phyloP scores from a whole-genome alignment of 2,797 vertebrate species.

The Thamnophis elegans region DNA sequence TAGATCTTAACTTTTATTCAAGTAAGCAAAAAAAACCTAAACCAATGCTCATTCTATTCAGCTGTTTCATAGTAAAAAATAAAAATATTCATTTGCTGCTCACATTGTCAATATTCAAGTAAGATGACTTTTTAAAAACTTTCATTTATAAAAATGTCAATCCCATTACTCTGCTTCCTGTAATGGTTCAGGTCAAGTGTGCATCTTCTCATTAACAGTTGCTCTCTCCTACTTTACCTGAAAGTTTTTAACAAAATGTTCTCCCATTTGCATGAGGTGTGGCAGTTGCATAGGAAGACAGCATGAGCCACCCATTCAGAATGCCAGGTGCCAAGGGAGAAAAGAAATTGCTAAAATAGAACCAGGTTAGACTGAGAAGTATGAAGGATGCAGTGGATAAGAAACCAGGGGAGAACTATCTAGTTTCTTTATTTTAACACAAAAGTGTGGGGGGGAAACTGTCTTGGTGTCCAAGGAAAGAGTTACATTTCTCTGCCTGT shows the following conservation, averaged over 20 bases:
- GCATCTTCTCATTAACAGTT: not conserved
- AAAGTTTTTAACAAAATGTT: not conserved
- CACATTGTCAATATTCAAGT: not conserved
- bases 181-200: not conserved
- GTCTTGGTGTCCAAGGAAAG: not conserved
- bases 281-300: not conserved
- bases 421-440: not conserved
- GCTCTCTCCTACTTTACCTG: not conserved
- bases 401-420: not conserved
- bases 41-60: not conserved
- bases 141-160: not conserved
- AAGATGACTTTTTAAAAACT: not conserved
- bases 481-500: not conserved
- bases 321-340: not conserved
- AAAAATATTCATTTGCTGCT: not conserved
- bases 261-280: not conserved
- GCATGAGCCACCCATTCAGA: not conserved
- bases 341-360: no score
- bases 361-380: no score
- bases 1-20: not conserved
- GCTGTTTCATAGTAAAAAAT: not conserved
- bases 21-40: not conserved
- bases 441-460: not conserved
- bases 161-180: not conserved
- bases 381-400: not conserved